phyloP scores from a whole-genome alignment of 2,113 vertebrate species.

The Hyperopisus bebe region DNA sequence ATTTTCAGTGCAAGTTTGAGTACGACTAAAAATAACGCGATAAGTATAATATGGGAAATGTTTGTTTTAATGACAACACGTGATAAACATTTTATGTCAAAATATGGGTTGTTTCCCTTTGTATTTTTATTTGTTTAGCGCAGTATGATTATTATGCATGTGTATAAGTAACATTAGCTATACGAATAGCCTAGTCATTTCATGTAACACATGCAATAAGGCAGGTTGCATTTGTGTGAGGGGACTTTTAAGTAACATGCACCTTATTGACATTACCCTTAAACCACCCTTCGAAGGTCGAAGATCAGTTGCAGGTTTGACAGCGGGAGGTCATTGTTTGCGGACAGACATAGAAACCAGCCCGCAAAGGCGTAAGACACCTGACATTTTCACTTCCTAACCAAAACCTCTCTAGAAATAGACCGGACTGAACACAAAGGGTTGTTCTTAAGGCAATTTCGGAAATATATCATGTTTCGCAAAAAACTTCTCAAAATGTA shows the following conservation, averaged over 20 bases:
- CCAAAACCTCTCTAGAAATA: not conserved
- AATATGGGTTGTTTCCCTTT: not conserved
- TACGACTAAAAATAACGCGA: not conserved
- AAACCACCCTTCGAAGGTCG: not conserved
- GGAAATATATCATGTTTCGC: not conserved
- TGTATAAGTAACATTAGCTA: not conserved
- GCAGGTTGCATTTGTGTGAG: not conserved
- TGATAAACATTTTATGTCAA: not conserved
- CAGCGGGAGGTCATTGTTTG: not conserved
- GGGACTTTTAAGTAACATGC: not conserved
- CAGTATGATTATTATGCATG: not conserved
- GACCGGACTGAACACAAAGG: not conserved
- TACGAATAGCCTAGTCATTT: not conserved
- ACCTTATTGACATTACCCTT: not conserved
- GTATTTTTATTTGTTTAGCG: not conserved
- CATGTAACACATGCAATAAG: not conserved
- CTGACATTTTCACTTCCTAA: not conserved
- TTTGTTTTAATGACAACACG: not conserved
- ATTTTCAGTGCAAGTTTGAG: not conserved
- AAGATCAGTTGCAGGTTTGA: not conserved
- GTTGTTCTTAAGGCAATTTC: not conserved
- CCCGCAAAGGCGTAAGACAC: not conserved
- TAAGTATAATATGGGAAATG: not conserved
- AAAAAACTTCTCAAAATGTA: not conserved
- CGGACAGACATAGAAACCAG: not conserved